Evolutionary conservation across 2,888 invertebrate genomes (phyloP).

Genomic region (Dorcus parallelipipedus): DNA sequence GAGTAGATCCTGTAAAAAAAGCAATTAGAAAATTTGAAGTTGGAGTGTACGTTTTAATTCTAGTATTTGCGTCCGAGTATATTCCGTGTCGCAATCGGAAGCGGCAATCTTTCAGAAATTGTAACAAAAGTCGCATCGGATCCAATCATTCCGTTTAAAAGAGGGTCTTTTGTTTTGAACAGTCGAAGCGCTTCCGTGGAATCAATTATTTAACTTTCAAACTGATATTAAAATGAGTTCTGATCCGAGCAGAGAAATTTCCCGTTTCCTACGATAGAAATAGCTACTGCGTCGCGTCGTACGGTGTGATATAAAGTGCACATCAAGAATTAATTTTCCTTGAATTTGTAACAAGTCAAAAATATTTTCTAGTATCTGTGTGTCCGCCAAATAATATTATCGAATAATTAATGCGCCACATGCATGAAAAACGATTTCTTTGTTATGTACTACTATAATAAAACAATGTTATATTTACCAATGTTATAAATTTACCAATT

Average conservation of each 20-base stretch:
- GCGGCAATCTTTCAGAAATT: constrained; percentile 5
- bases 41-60: too few relatives aligned
- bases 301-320: too few relatives aligned
- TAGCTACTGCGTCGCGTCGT: background rate
- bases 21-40: too few relatives aligned
- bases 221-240: constrained; percentile 32
- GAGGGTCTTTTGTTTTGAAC: constrained; percentile 26
- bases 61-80: background rate
- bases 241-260: constrained; percentile 4
- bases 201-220: constrained; percentile 33
- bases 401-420: too few relatives aligned
- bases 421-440: too few relatives aligned
- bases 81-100: background rate
- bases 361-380: background rate
- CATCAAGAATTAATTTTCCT: too few relatives aligned
- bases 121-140: constrained; percentile 29
- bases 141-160: constrained; percentile 23
- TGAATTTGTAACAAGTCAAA: too few relatives aligned
- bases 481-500: too few relatives aligned
- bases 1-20: too few relatives aligned
- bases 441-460: too few relatives aligned
- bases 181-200: constrained; percentile 28
- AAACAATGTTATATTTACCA: too few relatives aligned
- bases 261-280: background rate
- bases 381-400: too few relatives aligned